Evolutionary conservation across 2,888 invertebrate species (phyloP).

Genomic region (Cyrtodaria siliqua): DNA sequence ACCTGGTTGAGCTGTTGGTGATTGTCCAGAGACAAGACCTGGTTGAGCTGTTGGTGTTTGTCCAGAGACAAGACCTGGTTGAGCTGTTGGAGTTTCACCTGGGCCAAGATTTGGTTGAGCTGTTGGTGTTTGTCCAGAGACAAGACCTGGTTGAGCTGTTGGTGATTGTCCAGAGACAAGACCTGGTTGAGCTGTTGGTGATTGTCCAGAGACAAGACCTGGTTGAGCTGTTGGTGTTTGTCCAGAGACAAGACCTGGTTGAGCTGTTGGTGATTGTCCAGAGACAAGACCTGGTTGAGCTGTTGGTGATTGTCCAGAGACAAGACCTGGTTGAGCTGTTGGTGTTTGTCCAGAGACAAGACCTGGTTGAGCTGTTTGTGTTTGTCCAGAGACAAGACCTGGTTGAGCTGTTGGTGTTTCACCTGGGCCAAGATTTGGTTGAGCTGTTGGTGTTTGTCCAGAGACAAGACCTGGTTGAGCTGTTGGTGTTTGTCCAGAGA

Average conservation of each 20-base stretch:
- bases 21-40: constrained; percentile 23
- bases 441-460: constrained; percentile 37
- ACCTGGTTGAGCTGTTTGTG: constrained; percentile 46
- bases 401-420: constrained; percentile 48
- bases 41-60: constrained; percentile 44
- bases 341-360: constrained; percentile 17
- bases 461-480: constrained; percentile 21
- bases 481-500: constrained; percentile 37
- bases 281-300: constrained; percentile 57
- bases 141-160: constrained; percentile 30
- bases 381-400: constrained; percentile 12
- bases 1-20: constrained; percentile 51
- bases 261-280: constrained; percentile 33
- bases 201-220: constrained; percentile 12
- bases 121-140: constrained; percentile 44
- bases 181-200: constrained; percentile 55
- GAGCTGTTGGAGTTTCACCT: constrained; percentile 49
- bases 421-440: constrained; percentile 30
- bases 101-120: constrained; percentile 40
- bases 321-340: constrained; percentile 36
- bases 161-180: constrained; percentile 25
- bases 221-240: constrained; percentile 53
- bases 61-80: constrained; percentile 42
- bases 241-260: constrained; percentile 24
- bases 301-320: constrained; percentile 32